Percentiles rank a stretch among this genome's conserved stretches.
Evolutionary conservation across 2,113 vertebrate species (phyloP).

Genomic region (Ictalurus punctatus): DNA sequence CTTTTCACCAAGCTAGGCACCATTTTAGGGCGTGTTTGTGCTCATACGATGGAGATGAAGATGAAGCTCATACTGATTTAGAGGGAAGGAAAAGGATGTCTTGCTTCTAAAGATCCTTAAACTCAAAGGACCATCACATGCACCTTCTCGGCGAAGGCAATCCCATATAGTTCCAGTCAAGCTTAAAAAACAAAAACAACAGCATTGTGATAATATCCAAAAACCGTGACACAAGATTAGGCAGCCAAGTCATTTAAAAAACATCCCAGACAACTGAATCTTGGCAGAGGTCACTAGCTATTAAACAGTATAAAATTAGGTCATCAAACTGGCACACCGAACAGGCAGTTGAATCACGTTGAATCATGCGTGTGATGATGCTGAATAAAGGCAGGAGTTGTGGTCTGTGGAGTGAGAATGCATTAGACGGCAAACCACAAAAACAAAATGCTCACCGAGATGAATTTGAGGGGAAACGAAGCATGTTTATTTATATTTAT

Average conservation of each 20-base stretch:
- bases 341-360: conserved; percentile 17
- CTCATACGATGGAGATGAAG: neutral
- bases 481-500: conserved; percentile 24
- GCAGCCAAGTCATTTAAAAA: neutral
- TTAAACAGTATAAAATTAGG: conserved; percentile 4
- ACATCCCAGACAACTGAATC: neutral
- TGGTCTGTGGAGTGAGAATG: conserved; percentile 22
- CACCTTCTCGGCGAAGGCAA: neutral
- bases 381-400: conserved; percentile 4
- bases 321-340: neutral
- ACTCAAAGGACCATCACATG: neutral
- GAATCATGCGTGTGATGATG: conserved; percentile 16
- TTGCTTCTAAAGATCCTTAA: neutral
- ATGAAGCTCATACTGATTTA: neutral
- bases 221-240: neutral
- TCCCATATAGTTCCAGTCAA: neutral
- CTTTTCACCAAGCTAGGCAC: neutral
- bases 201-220: neutral
- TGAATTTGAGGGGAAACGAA: neutral
- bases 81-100: neutral
- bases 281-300: neutral
- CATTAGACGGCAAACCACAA: conserved; percentile 30
- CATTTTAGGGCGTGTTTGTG: neutral
- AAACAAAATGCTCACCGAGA: neutral
- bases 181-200: neutral